A percentile compares a stretch with the other conserved stretches of the same genome.
phyloP scores from a whole-genome alignment of 2,797 vertebrate genomes.

The Bufotes viridis region DNA sequence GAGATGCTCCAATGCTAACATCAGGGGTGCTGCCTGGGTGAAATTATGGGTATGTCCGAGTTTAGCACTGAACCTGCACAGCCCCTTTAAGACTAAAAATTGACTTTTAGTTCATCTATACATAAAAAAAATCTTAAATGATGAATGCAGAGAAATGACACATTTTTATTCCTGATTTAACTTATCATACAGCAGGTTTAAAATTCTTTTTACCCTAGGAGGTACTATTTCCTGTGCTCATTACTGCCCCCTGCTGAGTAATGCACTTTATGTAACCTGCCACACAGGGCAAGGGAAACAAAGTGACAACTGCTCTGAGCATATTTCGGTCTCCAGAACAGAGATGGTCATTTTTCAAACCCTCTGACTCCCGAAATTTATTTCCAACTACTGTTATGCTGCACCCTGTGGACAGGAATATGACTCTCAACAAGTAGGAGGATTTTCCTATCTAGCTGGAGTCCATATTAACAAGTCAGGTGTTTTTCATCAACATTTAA shows the following conservation, averaged over 20 bases:
- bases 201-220: neutral
- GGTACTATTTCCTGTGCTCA: neutral
- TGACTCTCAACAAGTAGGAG: neutral
- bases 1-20: too few species aligned
- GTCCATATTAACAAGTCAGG: slow-evolving; percentile 8
- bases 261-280: slow-evolving; percentile 8
- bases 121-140: neutral
- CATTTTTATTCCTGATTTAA: neutral
- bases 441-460: slow-evolving; percentile 2
- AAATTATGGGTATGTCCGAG: too few species aligned
- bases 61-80: too few species aligned
- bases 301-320: neutral
- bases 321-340: neutral
- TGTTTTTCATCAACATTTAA: slow-evolving; percentile 25
- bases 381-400: slow-evolving; percentile 1
- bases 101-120: neutral
- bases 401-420: neutral
- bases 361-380: neutral
- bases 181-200: neutral
- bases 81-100: neutral
- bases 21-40: too few species aligned
- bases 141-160: neutral
- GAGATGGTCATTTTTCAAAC: neutral
- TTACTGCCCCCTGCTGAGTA: neutral
- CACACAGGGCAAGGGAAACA: neutral